Evolutionary conservation across 2,888 invertebrate species (phyloP).

Genomic region (Volucella inanis): DNA sequence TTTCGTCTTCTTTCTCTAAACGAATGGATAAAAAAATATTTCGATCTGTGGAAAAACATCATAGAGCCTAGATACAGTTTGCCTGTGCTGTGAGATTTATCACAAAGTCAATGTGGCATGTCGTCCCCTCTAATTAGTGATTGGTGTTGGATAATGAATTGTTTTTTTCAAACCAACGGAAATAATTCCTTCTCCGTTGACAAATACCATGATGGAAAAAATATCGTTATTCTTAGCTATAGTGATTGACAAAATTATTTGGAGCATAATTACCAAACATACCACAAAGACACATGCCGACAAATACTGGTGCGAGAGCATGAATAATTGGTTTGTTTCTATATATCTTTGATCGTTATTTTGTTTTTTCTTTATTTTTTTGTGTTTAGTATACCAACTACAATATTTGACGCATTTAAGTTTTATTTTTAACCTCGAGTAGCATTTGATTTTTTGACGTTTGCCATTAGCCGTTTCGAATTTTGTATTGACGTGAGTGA

Average conservation of each 20-base stretch:
- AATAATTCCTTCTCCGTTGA: slow-evolving; percentile 55
- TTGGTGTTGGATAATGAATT: slow-evolving; percentile 72
- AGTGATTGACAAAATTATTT: slow-evolving; percentile 62
- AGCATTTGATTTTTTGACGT: too few species aligned
- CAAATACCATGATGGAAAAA: slow-evolving; percentile 39
- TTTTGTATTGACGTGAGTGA: too few species aligned
- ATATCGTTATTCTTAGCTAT: slow-evolving; percentile 56
- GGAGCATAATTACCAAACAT: slow-evolving; percentile 47
- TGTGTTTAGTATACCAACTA: too few species aligned
- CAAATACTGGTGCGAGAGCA: too few species aligned
- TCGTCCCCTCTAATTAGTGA: slow-evolving; percentile 75
- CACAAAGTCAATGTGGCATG: slow-evolving; percentile 73
- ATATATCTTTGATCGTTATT: too few species aligned
- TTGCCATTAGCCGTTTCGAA: too few species aligned
- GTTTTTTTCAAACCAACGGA: slow-evolving; percentile 41
- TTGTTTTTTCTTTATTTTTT: too few species aligned
- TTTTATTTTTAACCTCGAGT: too few species aligned
- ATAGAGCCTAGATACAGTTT: slow-evolving; percentile 15
- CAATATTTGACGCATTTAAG: too few species aligned
- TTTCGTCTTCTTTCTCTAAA: slow-evolving; percentile 21
- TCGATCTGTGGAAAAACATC: not conserved
- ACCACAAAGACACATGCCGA: slow-evolving; percentile 14
- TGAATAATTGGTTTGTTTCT: too few species aligned
- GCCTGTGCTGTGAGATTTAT: slow-evolving; percentile 65
- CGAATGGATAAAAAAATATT: slow-evolving; percentile 20